phyloP scores from a whole-genome alignment of 2,797 vertebrate species.

The Distichodus sexfasciatus region DNA sequence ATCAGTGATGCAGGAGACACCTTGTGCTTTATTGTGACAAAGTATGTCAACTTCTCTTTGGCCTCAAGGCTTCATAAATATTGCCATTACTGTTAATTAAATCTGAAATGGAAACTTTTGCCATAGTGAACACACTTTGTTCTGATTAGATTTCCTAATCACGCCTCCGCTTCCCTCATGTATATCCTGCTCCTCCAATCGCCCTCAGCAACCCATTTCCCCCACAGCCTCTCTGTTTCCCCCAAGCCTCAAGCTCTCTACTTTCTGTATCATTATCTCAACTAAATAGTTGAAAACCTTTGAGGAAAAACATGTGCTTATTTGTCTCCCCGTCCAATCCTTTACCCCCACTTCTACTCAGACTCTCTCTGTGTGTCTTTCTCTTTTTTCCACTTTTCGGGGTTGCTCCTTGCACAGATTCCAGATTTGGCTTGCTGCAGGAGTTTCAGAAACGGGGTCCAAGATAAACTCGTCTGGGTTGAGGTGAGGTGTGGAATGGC shows the following conservation, averaged over 20 bases:
- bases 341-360: conserved; percentile 56
- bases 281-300: conserved; percentile 64
- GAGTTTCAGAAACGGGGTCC: conserved; percentile 45
- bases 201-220: conserved; percentile 26
- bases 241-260: conserved; percentile 52
- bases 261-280: conserved; percentile 72
- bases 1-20: conserved; percentile 63
- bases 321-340: conserved; percentile 51
- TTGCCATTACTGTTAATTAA: conserved; percentile 59
- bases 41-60: conserved; percentile 23
- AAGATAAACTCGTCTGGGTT: conserved; percentile 45
- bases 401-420: conserved; percentile 47
- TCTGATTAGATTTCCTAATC: conserved; percentile 67
- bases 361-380: too few relatives aligned
- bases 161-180: conserved; percentile 59
- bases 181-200: conserved; percentile 34
- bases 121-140: conserved; percentile 51
- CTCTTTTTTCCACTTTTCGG: conserved; percentile 27
- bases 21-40: conserved; percentile 57
- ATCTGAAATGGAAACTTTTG: conserved; percentile 45
- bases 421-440: conserved; percentile 47
- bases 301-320: conserved; percentile 64
- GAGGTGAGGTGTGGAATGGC: conserved; percentile 45
- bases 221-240: neutral
- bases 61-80: conserved; percentile 25